These are phyloP conservation scores for Eupithecia tripunctaria DNA, from an alignment of 2,888 invertebrate species.

Conservation along the genomic window DNA sequence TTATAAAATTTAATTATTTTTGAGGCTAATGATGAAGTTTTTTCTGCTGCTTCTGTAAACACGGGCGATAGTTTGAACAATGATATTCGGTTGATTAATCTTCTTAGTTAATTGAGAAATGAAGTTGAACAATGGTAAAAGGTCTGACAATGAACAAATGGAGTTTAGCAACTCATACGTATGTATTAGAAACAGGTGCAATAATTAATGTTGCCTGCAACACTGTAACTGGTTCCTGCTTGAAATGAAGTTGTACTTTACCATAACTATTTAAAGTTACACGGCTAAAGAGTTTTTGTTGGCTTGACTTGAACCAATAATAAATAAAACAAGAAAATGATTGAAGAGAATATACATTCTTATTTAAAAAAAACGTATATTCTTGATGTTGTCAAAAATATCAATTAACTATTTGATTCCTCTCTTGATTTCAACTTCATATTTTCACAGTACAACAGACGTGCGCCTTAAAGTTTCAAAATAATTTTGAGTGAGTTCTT, in stretches of 20 bases:
- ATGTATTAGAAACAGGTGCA: slow-evolving; percentile 2
- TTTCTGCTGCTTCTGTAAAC: slow-evolving; percentile 66
- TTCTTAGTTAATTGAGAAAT: slow-evolving; percentile 24
- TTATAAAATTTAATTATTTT: slow-evolving; percentile 83
- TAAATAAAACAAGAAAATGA: background rate
- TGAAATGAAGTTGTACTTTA: slow-evolving; percentile 1
- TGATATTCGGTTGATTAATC: slow-evolving; percentile 46
- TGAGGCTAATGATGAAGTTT: slow-evolving; percentile 75
- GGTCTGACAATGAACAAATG: slow-evolving; percentile 13
- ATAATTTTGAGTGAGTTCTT: background rate
- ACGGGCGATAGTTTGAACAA: slow-evolving; percentile 68
- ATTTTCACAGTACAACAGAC: no score
- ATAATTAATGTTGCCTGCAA: background rate
- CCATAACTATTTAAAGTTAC: background rate
- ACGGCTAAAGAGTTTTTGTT: background rate
- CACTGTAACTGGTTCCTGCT: background rate
- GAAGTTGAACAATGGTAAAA: slow-evolving; percentile 22
- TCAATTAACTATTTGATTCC: background rate
- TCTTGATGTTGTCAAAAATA: no score
- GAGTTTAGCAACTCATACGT: background rate
- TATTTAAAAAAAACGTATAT: no score
- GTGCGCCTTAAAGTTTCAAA: background rate
- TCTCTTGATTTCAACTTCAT: background rate
- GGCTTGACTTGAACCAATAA: background rate
- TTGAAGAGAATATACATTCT: background rate